Evolutionary conservation across 1,140 invertebrate species (phyloP), one percentile per base, ranked within the genome.

Genomic region (Tetraneura akinire): DNA sequence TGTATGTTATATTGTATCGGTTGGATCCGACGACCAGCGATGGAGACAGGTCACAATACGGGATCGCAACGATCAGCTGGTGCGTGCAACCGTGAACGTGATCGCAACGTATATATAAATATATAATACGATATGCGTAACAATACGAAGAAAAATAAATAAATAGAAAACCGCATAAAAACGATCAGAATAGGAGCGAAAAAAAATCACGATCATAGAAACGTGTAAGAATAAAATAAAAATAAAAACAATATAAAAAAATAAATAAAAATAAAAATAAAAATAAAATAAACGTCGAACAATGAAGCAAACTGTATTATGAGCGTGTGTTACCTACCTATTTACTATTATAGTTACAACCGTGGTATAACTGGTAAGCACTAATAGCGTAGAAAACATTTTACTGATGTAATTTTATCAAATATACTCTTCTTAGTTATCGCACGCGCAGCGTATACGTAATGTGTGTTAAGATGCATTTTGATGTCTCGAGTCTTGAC

Each of bases 81-180:
- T 71, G 68, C 68, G 68, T 71, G 68, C 45, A 71, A 71, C 68
- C 68, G 68, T 71, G 68, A 71, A 71, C 68, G 29, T 62, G 60
- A 62, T 21, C 21, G 68, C 32, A 23, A 29, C 42, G 1, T 71
- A 29, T 9, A 71, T 49, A 51, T 47, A 26, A 4, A 23, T 11
- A 29, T n/a, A n/a, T n/a, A n/a, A 29, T 26, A 23, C 21, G 16
- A 51, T n/a, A n/a, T n/a, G 18, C 16, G 42, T 49, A 71, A 71
- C 16, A 51, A 51, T 26, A 29, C 23, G 9, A 71, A 29, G 29
- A 14, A 51, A 29, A 11, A 13, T 3, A 71, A 45, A 51, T 51
- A 49, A 49, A 49, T 47, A 71, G 68, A 71, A 71, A 71, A 71
- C 45, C 47, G 68, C n/a, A 26, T 49, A 26, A 23, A 71, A 71